Evolutionary conservation across 2,888 invertebrate species (phyloP).

Genomic region (Athrips mouffetella): DNA sequence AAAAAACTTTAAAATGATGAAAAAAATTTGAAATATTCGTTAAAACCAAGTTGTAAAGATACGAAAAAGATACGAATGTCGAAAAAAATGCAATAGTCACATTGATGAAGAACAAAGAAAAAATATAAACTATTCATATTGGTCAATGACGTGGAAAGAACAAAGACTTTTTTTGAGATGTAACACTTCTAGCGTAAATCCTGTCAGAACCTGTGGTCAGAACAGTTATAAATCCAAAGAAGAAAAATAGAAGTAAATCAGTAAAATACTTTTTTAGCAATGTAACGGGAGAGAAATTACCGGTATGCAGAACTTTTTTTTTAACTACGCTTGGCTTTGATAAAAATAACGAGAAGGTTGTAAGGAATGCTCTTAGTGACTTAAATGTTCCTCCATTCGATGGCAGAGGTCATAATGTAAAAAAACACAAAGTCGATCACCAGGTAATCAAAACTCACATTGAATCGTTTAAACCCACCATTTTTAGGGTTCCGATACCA

Average conservation of each 20-base stretch:
- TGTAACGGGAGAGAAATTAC: neutral
- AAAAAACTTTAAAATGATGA: neutral
- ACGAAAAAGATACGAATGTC: too few relatives aligned
- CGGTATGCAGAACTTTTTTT: constrained; percentile 20
- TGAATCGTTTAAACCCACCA: neutral
- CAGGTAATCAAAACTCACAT: neutral
- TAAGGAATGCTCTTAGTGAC: constrained; percentile 3
- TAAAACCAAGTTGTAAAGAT: neutral
- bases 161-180: neutral
- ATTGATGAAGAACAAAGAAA: neutral
- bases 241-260: neutral
- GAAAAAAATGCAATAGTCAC: neutral
- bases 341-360: constrained; percentile 15
- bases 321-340: constrained; percentile 19
- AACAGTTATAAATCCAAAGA: neutral
- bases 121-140: neutral
- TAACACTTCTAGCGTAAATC: neutral
- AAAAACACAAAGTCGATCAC: neutral
- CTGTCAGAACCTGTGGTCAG: neutral
- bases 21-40: neutral
- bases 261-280: neutral
- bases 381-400: neutral
- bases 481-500: too few relatives aligned
- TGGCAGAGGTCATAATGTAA: neutral
- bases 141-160: neutral